A percentile compares a stretch with the other conserved stretches of the same genome.
Conservation (phyloP, 2,888 invertebrate species). For the Branchinecta sandiegonensis region DNA sequence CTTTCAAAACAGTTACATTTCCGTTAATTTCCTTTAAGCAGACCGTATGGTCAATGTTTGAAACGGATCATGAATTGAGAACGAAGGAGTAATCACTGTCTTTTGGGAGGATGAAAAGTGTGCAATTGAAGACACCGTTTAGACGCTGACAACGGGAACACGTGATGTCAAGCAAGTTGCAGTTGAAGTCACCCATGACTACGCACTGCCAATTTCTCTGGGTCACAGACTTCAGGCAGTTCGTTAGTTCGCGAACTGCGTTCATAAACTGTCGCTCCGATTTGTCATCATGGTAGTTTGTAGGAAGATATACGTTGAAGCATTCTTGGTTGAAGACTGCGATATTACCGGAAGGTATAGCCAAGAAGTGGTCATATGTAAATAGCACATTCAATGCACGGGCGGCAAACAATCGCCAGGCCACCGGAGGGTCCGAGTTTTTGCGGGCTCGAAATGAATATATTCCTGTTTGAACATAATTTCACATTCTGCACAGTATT, state of each 20-base stretch:
- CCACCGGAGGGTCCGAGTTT: neutral
- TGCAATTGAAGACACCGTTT: neutral
- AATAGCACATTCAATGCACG: conserved; percentile 5
- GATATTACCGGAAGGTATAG: no score
- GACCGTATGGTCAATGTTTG: conserved; percentile 8
- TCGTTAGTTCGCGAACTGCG: neutral
- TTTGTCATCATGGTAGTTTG: neutral
- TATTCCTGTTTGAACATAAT: neutral
- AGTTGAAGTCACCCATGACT: neutral
- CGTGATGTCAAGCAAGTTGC: neutral
- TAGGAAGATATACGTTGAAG: conserved; percentile 14
- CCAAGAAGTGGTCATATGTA: no score
- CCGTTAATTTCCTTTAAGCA: neutral
- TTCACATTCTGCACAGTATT: conserved; percentile 3
- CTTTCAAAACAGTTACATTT: neutral
- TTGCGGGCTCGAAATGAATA: conserved; percentile 1
- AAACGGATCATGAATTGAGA: neutral
- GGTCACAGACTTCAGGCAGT: no score
- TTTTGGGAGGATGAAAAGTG: neutral
- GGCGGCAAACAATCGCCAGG: conserved; percentile 12
- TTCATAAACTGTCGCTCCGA: conserved; percentile 4
- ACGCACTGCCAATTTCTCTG: neutral
- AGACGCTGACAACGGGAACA: neutral
- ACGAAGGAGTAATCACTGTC: conserved; percentile 9
- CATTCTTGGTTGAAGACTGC: no score